Evolutionary conservation across 2,797 vertebrate species (phyloP), one percentile per base, ranked within the genome.

Genomic region (Coilia nasus): DNA sequence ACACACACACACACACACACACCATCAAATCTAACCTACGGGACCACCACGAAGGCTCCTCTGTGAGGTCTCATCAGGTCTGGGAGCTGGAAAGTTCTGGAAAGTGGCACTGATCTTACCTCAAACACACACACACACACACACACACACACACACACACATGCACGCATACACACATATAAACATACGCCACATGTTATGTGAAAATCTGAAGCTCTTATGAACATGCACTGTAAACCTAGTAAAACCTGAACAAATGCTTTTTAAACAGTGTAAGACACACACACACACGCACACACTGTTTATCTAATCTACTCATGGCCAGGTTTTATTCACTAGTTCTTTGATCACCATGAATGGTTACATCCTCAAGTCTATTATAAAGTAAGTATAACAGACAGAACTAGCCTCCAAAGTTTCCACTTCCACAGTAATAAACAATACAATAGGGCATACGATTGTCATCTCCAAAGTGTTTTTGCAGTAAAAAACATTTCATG

Each of bases 101-200:
- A 64, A n/a, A n/a, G n/a, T n/a, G n/a, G 62, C 23, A 28, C 62
- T 64, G n/a, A 25, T 57, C 15, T 54, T 35, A 57, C 50, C 81
- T 35, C 81, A 82, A 23, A 60, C 81, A 60, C 81, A 57, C 81
- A 57, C 46, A 31, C 23, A 82, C 46, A 56, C n/a, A 35, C 50
- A 19, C 46, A 82, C 7, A 17, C 81, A 28, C 47, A 54, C 81
- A 28, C 81, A 81, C 81, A 81, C 46, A 59, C 46, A 56, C n/a
- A 59, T 25, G 9, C 46, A 82, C 7, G 17, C 81, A 28, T n/a
- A 54, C 81, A 56, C 47, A 81, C 81, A 81, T 23, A n/a, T 5
- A 54, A 2, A 12, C 15, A 23, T 6, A 81, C 1, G 14, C 19
- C 50, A 54, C 50, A 54, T 54, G 50, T 54, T 15, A 12, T 10